Evolutionary conservation across 1,140 invertebrate species (phyloP).

Genomic region (Lepidostoma basale): DNA sequence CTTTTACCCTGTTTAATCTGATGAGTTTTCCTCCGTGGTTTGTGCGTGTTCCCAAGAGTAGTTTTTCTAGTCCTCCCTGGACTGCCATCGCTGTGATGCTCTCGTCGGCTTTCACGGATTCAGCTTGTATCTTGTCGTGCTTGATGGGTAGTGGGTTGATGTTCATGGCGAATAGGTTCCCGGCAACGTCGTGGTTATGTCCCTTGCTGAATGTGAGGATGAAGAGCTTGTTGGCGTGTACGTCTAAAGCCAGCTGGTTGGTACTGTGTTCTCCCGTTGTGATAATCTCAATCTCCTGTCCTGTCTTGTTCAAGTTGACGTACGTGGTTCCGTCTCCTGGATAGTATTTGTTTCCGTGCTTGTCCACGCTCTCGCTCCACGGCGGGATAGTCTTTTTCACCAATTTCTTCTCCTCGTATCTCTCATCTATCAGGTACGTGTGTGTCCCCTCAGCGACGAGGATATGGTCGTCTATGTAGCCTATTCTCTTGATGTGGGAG

Average conservation of each 20-base stretch:
- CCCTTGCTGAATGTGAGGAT: slow-evolving; percentile 4
- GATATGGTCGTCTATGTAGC: slow-evolving; percentile 9
- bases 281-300: slow-evolving; percentile 23
- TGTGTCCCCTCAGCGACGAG: background rate
- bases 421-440: background rate
- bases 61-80: background rate
- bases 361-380: background rate
- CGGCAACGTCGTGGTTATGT: background rate
- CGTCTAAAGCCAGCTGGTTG: slow-evolving; percentile 21
- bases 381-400: slow-evolving; percentile 8
- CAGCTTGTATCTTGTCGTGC: background rate
- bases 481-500: slow-evolving; percentile 8
- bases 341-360: slow-evolving; percentile 22
- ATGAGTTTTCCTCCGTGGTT: slow-evolving; percentile 4
- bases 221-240: slow-evolving; percentile 18
- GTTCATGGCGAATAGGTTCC: background rate
- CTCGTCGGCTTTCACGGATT: background rate
- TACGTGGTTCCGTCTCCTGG: slow-evolving; percentile 18
- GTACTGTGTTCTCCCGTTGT: slow-evolving; percentile 24
- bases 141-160: background rate
- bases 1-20: background rate
- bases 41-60: background rate
- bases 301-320: background rate
- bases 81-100: background rate
- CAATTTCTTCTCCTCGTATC: background rate